Base-by-base conservation (phyloP, 2,113 vertebrate species). In the Monarcha castaneiventris region DNA sequence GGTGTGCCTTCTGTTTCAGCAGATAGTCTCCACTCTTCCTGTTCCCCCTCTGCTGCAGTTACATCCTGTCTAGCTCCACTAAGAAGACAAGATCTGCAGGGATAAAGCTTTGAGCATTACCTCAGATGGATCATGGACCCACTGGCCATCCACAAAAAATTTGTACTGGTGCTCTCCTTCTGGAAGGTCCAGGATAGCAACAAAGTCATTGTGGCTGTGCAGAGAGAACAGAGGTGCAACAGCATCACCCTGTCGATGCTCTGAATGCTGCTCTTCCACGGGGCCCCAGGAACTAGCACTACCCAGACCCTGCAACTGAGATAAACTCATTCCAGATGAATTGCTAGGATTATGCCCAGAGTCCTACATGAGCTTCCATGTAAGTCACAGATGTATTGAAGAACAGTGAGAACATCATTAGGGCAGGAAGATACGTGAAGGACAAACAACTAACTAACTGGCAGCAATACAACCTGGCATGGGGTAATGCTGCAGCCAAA, bases 141-240 rank as follows among this genome's bases (percentile, higher is more conserved):
- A 99, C 92, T 99, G 99, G 73, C 99, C 99, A n/a, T 99, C 99
- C 94, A 99, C 99, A 95, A 99, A 99, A 95, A 99, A 99, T 94
- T 99, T 99, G 97, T 99, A 99, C 94, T 99, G 99, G 93, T 99
- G 99, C 71, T 99, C 99, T 87, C 99, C 99, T 95, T 99, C 99
- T 7, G 99, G 99, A 78, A 99, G 98, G 94, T 99, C 99, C 97
- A 99, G 96, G 93, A 99, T 99, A 51, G 99, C 99, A 18, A 99
- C 99, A 92, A 99, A 99, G 95, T 99, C 99, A 35, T 99, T 99
- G 96, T 99, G 99, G 98, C 99, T 99, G 94, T 41, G 81, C 93
- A 92, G 86, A 90, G 92, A 97, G 55, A 96, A 69, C 11, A 94
- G 56, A 82, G 0, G 3, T 29, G 26, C 39, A 43, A 39, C 22